Evolutionary conservation across 2,113 vertebrate genomes (phyloP).

Genomic region (Periophthalmodon schlosseri): DNA sequence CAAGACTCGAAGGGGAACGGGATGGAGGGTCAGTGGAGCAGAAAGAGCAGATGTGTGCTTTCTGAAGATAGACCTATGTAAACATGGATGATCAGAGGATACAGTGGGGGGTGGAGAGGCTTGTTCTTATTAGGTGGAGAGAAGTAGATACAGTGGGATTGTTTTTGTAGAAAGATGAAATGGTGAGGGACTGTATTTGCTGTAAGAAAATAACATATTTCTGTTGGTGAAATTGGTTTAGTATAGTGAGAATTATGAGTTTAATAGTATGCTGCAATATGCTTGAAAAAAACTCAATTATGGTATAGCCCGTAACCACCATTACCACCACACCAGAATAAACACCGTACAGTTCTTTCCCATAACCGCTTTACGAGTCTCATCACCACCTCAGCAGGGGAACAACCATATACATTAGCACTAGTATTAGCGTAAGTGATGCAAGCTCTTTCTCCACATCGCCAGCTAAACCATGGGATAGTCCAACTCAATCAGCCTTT

Average conservation of each 20-base stretch:
- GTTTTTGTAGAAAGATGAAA: not conserved
- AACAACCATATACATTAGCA: too few relatives aligned
- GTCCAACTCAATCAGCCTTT: too few relatives aligned
- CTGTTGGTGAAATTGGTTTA: not conserved
- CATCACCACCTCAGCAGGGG: too few relatives aligned
- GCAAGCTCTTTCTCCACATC: too few relatives aligned
- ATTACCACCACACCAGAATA: too few relatives aligned
- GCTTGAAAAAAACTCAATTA: not conserved
- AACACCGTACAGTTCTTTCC: too few relatives aligned
- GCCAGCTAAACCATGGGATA: too few relatives aligned
- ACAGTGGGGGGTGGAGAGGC: conserved; percentile 17
- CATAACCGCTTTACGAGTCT: too few relatives aligned
- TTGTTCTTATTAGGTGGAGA: not conserved
- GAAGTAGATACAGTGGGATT: not conserved
- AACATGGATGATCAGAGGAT: conserved; percentile 45
- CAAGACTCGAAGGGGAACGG: conserved; percentile 39
- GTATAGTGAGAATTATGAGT: not conserved
- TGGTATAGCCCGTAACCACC: too few relatives aligned
- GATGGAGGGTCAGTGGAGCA: conserved; percentile 32
- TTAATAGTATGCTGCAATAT: not conserved
- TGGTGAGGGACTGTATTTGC: not conserved
- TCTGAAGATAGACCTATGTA: conserved; percentile 44
- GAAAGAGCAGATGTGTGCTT: conserved; percentile 26
- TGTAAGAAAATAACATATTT: not conserved
- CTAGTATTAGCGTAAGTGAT: too few relatives aligned